Evolutionary conservation across 2,888 invertebrate genomes (phyloP).

Genomic region (Drosophila fulvimacula): DNA sequence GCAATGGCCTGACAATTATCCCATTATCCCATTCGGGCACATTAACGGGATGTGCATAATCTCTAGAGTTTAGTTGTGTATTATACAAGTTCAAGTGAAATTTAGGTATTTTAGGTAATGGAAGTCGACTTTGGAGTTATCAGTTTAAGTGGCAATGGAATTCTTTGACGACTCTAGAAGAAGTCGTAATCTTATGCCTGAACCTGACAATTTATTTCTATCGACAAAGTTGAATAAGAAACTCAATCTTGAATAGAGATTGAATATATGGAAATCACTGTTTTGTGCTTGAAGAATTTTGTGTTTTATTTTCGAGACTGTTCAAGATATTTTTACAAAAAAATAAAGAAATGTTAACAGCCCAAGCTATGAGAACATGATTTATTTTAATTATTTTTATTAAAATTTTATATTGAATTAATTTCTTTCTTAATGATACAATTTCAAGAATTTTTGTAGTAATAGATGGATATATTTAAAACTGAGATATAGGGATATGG

Average conservation of each 20-base stretch:
- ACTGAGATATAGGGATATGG: too few species aligned
- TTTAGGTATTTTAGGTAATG: too few species aligned
- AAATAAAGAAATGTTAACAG: too few species aligned
- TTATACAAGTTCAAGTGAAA: conserved; percentile 2
- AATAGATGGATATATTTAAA: too few species aligned
- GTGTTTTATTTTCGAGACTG: too few species aligned
- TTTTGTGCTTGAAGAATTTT: not conserved
- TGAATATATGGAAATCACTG: not conserved
- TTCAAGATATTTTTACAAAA: not conserved
- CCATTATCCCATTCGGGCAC: conserved; percentile 40
- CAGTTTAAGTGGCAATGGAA: not conserved
- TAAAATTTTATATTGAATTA: too few species aligned
- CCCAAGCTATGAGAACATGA: too few species aligned
- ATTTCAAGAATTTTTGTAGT: too few species aligned
- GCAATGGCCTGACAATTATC: conserved; percentile 47
- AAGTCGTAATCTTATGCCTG: not conserved
- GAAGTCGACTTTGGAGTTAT: not conserved
- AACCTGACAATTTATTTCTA: not conserved
- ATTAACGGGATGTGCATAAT: conserved; percentile 42
- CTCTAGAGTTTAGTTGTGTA: conserved; percentile 20
- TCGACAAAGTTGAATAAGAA: not conserved
- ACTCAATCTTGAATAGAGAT: not conserved
- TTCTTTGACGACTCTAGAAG: not conserved
- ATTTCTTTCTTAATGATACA: too few species aligned
- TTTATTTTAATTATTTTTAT: too few species aligned